Conservation (phyloP, 2,113 vertebrate genomes). For the Macroglossus sobrinus region DNA sequence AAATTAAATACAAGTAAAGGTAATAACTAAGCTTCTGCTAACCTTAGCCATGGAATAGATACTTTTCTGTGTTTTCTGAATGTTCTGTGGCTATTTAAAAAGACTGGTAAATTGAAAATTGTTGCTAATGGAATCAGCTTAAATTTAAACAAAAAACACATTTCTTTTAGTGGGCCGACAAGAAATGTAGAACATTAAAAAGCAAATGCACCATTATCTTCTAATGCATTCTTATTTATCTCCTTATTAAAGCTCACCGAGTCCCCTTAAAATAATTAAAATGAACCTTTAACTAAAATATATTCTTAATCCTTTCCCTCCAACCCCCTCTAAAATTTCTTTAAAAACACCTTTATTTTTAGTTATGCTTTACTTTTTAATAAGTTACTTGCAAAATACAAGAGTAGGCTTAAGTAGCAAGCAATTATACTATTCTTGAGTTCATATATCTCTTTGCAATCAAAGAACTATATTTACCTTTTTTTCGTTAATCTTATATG, state of each 20-base stretch:
- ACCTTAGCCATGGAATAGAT: constrained; percentile 19
- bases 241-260: constrained; percentile 34
- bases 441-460: constrained; percentile 21
- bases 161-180: constrained; percentile 63
- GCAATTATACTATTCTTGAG: constrained; percentile 35
- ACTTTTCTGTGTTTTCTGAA: constrained; percentile 61
- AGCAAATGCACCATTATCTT: constrained; percentile 44
- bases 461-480: constrained; percentile 19
- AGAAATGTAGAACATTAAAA: constrained; percentile 32
- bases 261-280: constrained; percentile 11
- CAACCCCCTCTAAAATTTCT: background rate
- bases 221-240: constrained; percentile 23
- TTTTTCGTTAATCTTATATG: constrained; percentile 39
- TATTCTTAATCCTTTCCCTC: background rate
- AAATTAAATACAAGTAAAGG: constrained; percentile 71
- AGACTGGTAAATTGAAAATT: constrained; percentile 71
- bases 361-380: background rate
- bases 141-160: constrained; percentile 52
- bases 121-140: constrained; percentile 73
- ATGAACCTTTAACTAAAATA: constrained; percentile 23
- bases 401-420: background rate
- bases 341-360: background rate
- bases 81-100: constrained; percentile 25
- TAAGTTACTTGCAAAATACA: background rate
- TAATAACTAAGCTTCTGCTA: constrained; percentile 41